Percentiles rank a stretch among this genome's conserved stretches.
Conservation (phyloP, 2,888 invertebrate genomes). For the Cerceris rybyensis region DNA sequence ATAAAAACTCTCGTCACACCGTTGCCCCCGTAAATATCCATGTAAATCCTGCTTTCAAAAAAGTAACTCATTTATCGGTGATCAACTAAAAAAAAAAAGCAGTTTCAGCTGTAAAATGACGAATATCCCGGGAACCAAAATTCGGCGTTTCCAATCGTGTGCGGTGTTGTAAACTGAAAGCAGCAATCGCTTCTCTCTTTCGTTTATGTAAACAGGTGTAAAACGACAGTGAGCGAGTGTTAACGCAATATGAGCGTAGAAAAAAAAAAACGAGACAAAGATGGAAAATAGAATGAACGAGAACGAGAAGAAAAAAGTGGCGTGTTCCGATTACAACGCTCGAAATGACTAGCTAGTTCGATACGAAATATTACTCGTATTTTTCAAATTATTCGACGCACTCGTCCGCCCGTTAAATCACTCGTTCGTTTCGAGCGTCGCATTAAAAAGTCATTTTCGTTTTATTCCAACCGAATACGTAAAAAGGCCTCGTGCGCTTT, state of each 20-base stretch:
- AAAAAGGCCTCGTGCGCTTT: not conserved
- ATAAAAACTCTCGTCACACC: too few relatives aligned
- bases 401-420: not conserved
- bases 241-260: constrained; percentile 1
- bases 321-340: not conserved
- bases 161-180: constrained; percentile 3
- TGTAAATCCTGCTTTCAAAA: too few relatives aligned
- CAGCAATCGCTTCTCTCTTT: constrained; percentile 11
- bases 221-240: constrained; percentile 2
- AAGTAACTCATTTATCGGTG: too few relatives aligned
- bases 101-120: too few relatives aligned
- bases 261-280: not conserved
- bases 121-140: not conserved
- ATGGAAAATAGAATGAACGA: not conserved
- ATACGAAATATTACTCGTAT: not conserved
- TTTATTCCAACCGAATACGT: too few relatives aligned
- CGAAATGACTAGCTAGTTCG: not conserved
- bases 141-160: constrained; percentile 1
- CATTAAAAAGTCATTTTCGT: not conserved
- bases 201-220: constrained; percentile 35
- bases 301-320: not conserved
- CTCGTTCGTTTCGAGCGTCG: not conserved
- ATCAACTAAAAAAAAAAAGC: too few relatives aligned
- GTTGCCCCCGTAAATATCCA: too few relatives aligned
- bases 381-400: not conserved